These are phyloP conservation scores for Diaperis boleti DNA, from an alignment of 2,888 invertebrate species.

Conservation along the genomic window DNA sequence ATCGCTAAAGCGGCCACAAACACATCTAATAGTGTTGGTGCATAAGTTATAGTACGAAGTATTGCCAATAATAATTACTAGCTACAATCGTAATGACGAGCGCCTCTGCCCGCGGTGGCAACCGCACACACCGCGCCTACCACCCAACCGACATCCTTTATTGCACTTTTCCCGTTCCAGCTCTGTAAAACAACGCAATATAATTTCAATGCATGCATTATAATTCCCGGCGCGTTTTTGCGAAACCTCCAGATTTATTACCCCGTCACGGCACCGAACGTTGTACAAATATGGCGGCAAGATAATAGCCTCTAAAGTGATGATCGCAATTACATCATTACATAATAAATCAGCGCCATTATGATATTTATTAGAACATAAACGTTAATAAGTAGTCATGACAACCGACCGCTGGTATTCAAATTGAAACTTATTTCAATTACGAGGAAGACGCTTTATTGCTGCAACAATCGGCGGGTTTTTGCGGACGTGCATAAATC, in stretches of 20 bases:
- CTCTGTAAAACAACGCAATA: too few species aligned
- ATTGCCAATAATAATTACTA: too few species aligned
- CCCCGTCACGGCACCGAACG: conserved; percentile 11
- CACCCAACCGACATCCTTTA: too few species aligned
- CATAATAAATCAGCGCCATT: conserved; percentile 31
- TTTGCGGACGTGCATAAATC: conserved; percentile 17
- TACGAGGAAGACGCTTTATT: conserved; percentile 11
- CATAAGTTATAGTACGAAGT: too few species aligned
- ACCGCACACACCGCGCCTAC: too few species aligned
- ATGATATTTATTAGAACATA: conserved; percentile 35
- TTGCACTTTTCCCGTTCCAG: too few species aligned
- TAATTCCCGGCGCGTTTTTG: too few species aligned
- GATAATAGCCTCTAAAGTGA: conserved; percentile 21
- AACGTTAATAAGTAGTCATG: conserved; percentile 27
- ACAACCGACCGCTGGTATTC: conserved; percentile 34
- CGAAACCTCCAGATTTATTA: conserved; percentile 9
- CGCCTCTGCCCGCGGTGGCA: too few species aligned
- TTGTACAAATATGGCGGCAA: conserved; percentile 25
- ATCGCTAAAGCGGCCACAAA: too few species aligned
- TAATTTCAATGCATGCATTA: too few species aligned
- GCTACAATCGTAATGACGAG: too few species aligned
- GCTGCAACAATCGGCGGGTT: conserved; percentile 13
- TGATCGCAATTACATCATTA: conserved; percentile 37
- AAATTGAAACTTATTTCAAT: conserved; percentile 34
- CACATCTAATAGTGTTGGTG: too few species aligned